Percentiles rank a stretch among this genome's conserved stretches.
These are phyloP conservation scores for Lontra canadensis DNA, from an alignment of 2,113 vertebrate species.

Conservation along the genomic window DNA sequence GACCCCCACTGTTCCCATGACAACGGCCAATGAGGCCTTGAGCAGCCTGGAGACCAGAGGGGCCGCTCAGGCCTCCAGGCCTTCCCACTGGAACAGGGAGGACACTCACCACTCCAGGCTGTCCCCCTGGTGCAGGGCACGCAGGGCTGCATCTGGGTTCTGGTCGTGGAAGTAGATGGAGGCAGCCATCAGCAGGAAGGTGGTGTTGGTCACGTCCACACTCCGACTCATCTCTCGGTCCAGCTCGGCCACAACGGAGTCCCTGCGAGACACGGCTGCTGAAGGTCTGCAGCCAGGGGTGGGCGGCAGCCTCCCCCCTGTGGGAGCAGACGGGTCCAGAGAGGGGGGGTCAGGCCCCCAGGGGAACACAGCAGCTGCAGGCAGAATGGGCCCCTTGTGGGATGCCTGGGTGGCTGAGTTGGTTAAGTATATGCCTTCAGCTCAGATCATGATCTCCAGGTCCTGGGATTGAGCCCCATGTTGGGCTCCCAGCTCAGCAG, in stretches of 20 bases:
- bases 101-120: slow-evolving; percentile 92
- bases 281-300: not conserved
- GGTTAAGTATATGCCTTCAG: too few species aligned
- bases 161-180: slow-evolving; percentile 92
- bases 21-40: not conserved
- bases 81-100: rapidly evolving
- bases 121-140: slow-evolving; percentile 94
- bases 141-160: slow-evolving; percentile 91
- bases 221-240: slow-evolving; percentile 95
- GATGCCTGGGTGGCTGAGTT: too few species aligned
- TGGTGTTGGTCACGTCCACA: slow-evolving; percentile 91
- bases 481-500: too few species aligned
- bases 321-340: not conserved
- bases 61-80: not conserved
- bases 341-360: not conserved
- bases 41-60: not conserved
- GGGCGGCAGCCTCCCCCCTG: rapidly evolving
- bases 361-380: not conserved
- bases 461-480: too few species aligned
- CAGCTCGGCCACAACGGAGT: slow-evolving; percentile 89
- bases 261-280: slow-evolving; percentile 78
- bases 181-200: slow-evolving; percentile 95
- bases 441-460: too few species aligned
- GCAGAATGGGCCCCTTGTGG: not conserved
- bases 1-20: not conserved